A percentile compares a stretch with the other conserved stretches of the same genome.
Evolutionary conservation across 2,888 invertebrate genomes (phyloP).

Genomic region (Steromphala cineraria): DNA sequence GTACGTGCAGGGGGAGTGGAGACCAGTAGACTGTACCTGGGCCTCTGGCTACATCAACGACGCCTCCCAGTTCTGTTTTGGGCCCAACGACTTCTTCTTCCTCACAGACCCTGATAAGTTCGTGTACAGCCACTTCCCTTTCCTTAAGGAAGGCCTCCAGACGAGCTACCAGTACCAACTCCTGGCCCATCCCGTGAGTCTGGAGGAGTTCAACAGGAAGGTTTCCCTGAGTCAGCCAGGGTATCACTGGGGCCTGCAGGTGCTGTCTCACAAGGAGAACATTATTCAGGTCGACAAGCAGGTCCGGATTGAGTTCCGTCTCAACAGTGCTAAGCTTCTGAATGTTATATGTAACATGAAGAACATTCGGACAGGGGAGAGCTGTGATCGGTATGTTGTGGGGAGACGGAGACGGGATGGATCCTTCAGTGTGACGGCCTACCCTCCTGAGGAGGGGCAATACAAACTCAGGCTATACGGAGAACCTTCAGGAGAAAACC

Average conservation of each 20-base stretch:
- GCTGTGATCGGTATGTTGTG: neutral
- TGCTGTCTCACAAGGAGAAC: neutral
- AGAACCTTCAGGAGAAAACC: neutral
- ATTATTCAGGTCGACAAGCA: neutral
- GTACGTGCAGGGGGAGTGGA: neutral
- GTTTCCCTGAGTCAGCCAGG: neutral
- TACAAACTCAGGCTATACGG: neutral
- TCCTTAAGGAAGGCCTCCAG: neutral
- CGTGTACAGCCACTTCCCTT: neutral
- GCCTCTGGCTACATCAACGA: conserved; percentile 8
- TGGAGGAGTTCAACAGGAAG: neutral
- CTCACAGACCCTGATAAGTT: neutral
- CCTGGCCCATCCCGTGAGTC: neutral
- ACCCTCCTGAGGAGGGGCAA: neutral
- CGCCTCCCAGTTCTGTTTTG: neutral
- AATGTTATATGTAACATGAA: neutral
- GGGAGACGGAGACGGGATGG: neutral
- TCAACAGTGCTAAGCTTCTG: neutral
- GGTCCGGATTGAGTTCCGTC: neutral
- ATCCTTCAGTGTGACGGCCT: neutral
- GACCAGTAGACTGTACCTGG: neutral
- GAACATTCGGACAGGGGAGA: neutral
- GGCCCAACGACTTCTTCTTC: neutral
- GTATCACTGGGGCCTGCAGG: neutral
- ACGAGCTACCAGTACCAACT: neutral